These are phyloP conservation scores for Pandemis heparana DNA, from an alignment of 2,888 invertebrate species.

Conservation along the genomic window DNA sequence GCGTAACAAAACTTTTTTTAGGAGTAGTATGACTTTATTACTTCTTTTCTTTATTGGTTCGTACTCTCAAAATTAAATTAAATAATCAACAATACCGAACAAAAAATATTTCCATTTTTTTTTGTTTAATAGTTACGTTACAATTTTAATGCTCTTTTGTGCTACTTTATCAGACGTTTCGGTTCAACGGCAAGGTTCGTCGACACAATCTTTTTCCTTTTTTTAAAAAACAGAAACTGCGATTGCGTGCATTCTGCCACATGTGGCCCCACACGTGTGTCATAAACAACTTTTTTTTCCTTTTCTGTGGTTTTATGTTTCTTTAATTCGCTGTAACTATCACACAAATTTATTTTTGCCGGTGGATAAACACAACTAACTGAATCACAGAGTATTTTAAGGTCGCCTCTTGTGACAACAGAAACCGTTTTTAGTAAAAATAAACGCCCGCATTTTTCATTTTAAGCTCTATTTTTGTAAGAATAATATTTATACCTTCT, in stretches of 20 bases:
- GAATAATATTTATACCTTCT: no score
- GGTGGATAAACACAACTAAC: neutral
- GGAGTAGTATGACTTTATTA: no score
- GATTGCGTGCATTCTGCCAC: constrained; percentile 67
- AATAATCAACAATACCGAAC: no score
- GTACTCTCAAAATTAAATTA: no score
- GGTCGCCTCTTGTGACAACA: neutral
- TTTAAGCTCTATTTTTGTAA: no score
- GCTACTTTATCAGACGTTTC: neutral
- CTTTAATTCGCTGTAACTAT: constrained; percentile 15
- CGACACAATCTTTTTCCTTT: constrained; percentile 36
- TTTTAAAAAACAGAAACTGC: constrained; percentile 56
- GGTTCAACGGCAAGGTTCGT: neutral
- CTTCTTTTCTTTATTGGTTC: no score
- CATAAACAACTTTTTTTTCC: constrained; percentile 16
- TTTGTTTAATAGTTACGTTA: no score
- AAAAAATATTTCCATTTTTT: no score
- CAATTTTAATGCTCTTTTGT: neutral
- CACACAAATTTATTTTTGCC: neutral
- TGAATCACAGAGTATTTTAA: neutral
- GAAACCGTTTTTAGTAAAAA: neutral
- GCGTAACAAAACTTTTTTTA: no score
- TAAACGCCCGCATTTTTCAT: constrained; percentile 1
- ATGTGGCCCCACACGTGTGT: constrained; percentile 50
- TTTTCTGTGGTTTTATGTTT: constrained; percentile 19